phyloP scores from a whole-genome alignment of 2,113 vertebrate species.

The Daphoenositta chrysoptera region DNA sequence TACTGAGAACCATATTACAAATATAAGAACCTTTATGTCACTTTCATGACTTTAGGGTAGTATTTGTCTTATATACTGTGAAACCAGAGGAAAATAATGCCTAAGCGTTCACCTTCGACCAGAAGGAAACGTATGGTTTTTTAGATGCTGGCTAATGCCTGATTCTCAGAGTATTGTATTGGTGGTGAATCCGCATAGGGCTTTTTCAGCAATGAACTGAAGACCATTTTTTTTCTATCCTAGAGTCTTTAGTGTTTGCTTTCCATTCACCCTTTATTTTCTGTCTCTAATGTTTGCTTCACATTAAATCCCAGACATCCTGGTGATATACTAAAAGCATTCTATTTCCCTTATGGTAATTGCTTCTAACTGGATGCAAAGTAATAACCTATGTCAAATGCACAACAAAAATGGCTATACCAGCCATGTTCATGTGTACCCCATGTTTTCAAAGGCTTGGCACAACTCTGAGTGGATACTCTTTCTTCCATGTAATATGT shows the following conservation, averaged over 20 bases:
- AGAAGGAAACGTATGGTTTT: fast-evolving
- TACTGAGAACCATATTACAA: fast-evolving
- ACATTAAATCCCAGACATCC: background rate
- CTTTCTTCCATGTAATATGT: background rate
- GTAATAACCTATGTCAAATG: background rate
- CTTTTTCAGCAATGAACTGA: fast-evolving
- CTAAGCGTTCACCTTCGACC: fast-evolving
- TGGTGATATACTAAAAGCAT: background rate
- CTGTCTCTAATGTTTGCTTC: background rate
- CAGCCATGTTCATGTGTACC: fast-evolving
- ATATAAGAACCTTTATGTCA: fast-evolving
- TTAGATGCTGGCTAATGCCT: fast-evolving
- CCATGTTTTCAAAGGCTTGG: background rate
- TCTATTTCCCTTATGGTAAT: background rate
- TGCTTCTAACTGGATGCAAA: background rate
- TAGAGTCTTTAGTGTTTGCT: background rate
- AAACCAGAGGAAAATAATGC: fast-evolving
- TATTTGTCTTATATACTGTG: fast-evolving
- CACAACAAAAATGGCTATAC: fast-evolving
- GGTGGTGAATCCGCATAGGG: fast-evolving
- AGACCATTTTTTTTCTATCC: fast-evolving
- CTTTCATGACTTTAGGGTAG: fast-evolving
- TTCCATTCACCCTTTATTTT: background rate
- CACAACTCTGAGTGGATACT: background rate
- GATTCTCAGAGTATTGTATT: fast-evolving